These are phyloP conservation scores for Pyrgilauda ruficollis DNA, from an alignment of 2,113 vertebrate species.

Conservation along the genomic window DNA sequence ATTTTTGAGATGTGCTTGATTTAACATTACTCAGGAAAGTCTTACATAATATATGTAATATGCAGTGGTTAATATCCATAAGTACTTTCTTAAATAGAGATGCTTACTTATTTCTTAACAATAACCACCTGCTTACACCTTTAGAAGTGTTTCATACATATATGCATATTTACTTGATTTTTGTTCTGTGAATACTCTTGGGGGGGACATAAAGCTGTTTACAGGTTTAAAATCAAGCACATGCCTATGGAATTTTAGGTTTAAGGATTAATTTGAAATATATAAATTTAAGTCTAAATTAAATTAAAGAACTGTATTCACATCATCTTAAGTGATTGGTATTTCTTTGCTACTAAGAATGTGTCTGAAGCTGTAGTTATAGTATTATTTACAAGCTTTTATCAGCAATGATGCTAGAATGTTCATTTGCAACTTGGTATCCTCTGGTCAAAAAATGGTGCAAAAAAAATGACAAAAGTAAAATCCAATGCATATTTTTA, in stretches of 20 bases:
- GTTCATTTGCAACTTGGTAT: neutral
- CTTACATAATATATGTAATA: neutral
- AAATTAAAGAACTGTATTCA: neutral
- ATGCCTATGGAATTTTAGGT: neutral
- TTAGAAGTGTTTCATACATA: neutral
- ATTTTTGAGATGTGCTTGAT: conserved; percentile 42
- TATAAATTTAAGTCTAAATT: neutral
- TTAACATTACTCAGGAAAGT: neutral
- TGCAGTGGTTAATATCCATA: neutral
- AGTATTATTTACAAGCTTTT: neutral
- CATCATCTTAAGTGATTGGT: neutral
- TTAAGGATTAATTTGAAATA: conserved; percentile 17
- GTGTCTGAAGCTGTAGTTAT: neutral
- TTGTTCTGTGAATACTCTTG: neutral
- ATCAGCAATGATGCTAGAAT: neutral
- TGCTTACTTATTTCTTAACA: neutral
- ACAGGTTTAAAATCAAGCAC: neutral
- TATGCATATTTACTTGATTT: neutral
- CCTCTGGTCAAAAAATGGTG: neutral
- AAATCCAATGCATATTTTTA: neutral
- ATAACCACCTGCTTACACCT: neutral
- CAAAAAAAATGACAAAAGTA: neutral
- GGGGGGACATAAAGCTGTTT: neutral
- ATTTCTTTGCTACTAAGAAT: neutral
- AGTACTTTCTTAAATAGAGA: neutral